These are phyloP conservation scores for Forbesichthys papilliferus DNA, from an alignment of 2,113 vertebrate genomes.

Conservation along the genomic window DNA sequence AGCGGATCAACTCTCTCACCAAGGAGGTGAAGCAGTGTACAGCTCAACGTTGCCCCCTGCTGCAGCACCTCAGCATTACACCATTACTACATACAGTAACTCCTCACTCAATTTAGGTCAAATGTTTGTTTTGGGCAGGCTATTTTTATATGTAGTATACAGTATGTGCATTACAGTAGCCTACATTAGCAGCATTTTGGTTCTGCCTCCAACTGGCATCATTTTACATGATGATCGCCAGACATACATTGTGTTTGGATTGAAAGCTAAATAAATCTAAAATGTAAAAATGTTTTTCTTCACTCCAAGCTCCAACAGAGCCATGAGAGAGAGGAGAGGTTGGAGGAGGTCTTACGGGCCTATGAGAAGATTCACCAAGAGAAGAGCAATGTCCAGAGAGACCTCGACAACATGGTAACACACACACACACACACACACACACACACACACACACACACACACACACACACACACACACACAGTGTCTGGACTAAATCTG, in stretches of 20 bases:
- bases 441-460: conserved; percentile 7
- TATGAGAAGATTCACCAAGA: conserved; percentile 91
- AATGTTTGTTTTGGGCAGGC: not conserved
- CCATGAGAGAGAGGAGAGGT: conserved; percentile 86
- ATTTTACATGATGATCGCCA: not conserved
- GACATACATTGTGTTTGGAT: not conserved
- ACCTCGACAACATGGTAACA: conserved; percentile 88
- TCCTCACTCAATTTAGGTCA: not conserved
- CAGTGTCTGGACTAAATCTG: not conserved
- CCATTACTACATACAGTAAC: not conserved
- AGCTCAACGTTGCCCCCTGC: not conserved
- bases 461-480: conserved; percentile 4
- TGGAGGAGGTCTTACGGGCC: conserved; percentile 89
- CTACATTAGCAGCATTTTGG: not conserved
- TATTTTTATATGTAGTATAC: too few species aligned
- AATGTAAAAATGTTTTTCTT: not conserved
- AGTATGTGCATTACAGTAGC: not conserved
- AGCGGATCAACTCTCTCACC: conserved; percentile 85
- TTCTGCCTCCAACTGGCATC: not conserved
- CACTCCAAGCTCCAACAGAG: conserved; percentile 83
- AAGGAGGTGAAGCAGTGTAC: conserved; percentile 76
- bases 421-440: not conserved
- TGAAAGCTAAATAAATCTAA: not conserved
- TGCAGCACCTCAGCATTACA: not conserved
- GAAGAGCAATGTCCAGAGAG: conserved; percentile 85